These are phyloP conservation scores for Acrossocheilus wenchowensis DNA, from an alignment of 2,797 vertebrate species.

Conservation along the genomic window DNA sequence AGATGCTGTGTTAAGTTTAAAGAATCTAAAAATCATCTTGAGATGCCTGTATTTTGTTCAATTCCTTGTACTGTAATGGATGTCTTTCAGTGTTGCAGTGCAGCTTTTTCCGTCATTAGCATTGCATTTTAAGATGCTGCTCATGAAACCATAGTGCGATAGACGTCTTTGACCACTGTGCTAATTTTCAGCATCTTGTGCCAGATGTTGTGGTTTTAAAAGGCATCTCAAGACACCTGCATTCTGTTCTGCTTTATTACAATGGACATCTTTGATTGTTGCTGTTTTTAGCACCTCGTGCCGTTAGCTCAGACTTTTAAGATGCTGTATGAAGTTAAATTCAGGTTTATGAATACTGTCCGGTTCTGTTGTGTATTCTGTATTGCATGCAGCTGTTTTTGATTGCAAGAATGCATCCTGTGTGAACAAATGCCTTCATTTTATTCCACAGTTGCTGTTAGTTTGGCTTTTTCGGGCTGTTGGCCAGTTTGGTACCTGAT, in stretches of 20 bases:
- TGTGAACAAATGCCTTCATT: neutral
- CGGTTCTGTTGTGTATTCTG: neutral
- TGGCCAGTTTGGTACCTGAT: neutral
- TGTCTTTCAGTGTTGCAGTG: neutral
- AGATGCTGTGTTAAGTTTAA: neutral
- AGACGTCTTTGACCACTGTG: neutral
- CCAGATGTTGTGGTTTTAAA: neutral
- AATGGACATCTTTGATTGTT: neutral
- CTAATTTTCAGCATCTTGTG: neutral
- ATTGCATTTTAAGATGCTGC: neutral
- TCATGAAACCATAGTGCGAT: neutral
- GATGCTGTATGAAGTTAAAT: neutral
- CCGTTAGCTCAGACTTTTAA: neutral
- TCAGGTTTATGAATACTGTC: neutral
- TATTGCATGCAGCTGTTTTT: neutral
- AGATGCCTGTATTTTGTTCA: neutral
- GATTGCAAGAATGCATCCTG: slow-evolving; percentile 11
- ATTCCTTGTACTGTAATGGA: neutral
- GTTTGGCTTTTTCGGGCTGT: neutral
- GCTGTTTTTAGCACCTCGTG: too few species aligned
- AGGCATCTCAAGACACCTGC: neutral
- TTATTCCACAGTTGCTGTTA: neutral
- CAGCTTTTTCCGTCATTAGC: neutral
- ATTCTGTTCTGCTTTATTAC: neutral
- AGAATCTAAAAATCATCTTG: neutral